Percentiles rank a stretch among this genome's conserved stretches.
These are phyloP conservation scores for Watsonalla binaria DNA, from an alignment of 2,888 invertebrate genomes.

Conservation along the genomic window DNA sequence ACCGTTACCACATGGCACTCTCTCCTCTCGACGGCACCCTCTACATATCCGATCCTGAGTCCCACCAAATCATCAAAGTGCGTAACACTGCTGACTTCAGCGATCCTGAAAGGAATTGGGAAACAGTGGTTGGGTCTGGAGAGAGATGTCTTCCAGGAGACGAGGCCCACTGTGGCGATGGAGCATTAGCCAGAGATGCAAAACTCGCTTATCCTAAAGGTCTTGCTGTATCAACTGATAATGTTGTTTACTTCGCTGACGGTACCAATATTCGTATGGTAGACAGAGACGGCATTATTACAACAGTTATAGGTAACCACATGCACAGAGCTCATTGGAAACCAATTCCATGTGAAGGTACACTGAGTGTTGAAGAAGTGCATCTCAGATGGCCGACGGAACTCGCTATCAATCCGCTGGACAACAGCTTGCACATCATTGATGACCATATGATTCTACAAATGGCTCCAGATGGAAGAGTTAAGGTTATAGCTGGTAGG, in stretches of 20 bases:
- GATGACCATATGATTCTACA: conserved; percentile 97
- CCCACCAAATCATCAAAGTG: conserved; percentile 94
- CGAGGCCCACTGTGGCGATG: conserved; percentile 97
- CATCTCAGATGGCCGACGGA: conserved; percentile 98
- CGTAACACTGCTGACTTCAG: conserved; percentile 88
- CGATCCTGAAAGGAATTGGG: conserved; percentile 95
- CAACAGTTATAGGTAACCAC: conserved; percentile 94
- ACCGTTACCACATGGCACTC: conserved; percentile 97
- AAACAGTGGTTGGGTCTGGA: conserved; percentile 96
- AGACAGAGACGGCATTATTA: conserved; percentile 93
- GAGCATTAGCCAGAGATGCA: conserved; percentile 93
- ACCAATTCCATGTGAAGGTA: conserved; percentile 94
- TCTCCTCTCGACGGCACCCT: conserved; percentile 96
- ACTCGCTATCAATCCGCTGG: conserved; percentile 94
- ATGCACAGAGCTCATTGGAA: conserved; percentile 97
- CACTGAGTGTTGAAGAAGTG: conserved; percentile 93
- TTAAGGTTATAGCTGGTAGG: conserved; percentile 95
- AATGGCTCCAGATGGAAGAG: conserved; percentile 92
- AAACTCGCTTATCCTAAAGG: conserved; percentile 98
- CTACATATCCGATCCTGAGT: conserved; percentile 97
- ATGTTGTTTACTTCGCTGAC: conserved; percentile 96
- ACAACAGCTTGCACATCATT: conserved; percentile 96
- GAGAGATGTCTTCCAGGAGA: conserved; percentile 95
- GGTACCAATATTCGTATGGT: conserved; percentile 97
- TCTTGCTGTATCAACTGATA: conserved; percentile 95